Percentiles rank a stretch among this genome's conserved stretches.
Evolutionary conservation across 2,888 invertebrate genomes (phyloP).

Genomic region (Hetaerina titia): DNA sequence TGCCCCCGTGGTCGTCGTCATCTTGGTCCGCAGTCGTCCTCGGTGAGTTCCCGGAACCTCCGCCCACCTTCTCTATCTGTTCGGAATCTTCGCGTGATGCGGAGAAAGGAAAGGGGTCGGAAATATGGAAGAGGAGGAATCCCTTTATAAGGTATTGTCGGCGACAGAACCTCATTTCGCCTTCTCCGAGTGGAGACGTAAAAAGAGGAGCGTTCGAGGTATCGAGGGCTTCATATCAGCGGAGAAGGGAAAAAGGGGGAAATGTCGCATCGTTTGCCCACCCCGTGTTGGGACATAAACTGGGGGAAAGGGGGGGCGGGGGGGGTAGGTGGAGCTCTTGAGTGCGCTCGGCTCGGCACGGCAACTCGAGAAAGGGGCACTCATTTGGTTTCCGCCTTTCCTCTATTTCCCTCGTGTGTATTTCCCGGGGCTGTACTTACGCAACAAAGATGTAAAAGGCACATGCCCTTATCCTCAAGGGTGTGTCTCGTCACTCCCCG

Average conservation of each 20-base stretch:
- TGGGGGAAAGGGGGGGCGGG: not conserved
- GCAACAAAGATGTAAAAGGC: no score
- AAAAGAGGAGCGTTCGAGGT: not conserved
- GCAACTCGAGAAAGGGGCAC: no score
- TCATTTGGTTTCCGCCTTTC: no score
- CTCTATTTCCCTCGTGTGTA: no score
- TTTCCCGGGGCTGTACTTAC: no score
- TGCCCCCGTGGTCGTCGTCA: not conserved
- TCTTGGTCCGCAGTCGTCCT: not conserved
- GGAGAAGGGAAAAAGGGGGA: not conserved
- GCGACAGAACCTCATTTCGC: constrained; percentile 24
- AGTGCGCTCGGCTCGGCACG: no score
- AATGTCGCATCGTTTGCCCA: not conserved
- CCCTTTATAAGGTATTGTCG: constrained; percentile 38
- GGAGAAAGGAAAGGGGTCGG: not conserved
- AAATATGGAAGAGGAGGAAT: constrained; percentile 1
- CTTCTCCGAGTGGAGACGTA: not conserved
- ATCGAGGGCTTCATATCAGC: constrained; percentile 16
- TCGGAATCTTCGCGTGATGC: not conserved
- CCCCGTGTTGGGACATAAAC: not conserved
- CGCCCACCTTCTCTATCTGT: not conserved
- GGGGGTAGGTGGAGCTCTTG: not conserved
- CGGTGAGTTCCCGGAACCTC: constrained; percentile 26
- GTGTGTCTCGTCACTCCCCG: no score
- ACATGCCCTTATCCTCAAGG: no score